These are phyloP conservation scores for Volucella bombylans DNA, from an alignment of 2,888 invertebrate genomes.

Conservation along the genomic window DNA sequence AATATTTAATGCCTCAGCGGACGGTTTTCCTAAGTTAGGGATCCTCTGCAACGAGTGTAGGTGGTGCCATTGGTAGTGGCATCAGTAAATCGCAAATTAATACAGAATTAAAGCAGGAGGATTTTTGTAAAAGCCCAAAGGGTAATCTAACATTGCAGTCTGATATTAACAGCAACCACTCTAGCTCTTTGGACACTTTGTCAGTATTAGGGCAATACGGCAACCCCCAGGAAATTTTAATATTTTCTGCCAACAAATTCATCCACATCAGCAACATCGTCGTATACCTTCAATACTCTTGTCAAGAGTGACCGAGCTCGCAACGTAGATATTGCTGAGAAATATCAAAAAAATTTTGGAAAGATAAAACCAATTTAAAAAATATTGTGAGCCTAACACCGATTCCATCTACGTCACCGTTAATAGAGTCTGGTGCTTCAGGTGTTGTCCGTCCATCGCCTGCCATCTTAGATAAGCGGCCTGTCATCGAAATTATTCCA, in stretches of 20 bases:
- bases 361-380: conserved; percentile 80
- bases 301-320: conserved; percentile 28
- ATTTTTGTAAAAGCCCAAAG: conserved; percentile 86
- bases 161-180: too few relatives aligned
- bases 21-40: conserved; percentile 65
- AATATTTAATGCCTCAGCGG: conserved; percentile 35
- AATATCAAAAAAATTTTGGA: conserved; percentile 82
- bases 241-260: conserved; percentile 37
- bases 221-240: conserved; percentile 48
- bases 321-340: conserved; percentile 79
- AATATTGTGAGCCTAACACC: conserved; percentile 81
- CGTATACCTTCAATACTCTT: background rate
- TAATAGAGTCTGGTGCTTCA: conserved; percentile 79
- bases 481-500: conserved; percentile 92
- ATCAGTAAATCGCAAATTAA: conserved; percentile 75
- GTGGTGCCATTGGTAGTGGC: conserved; percentile 57
- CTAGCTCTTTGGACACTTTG: too few relatives aligned
- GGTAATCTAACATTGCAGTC: conserved; percentile 77
- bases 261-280: conserved; percentile 5
- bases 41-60: conserved; percentile 36
- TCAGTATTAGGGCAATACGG: too few relatives aligned
- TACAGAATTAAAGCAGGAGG: conserved; percentile 79
- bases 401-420: conserved; percentile 75
- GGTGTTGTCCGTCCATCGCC: conserved; percentile 28
- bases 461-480: conserved; percentile 85